Evolutionary conservation across 2,888 invertebrate species (phyloP).

Genomic region (Leucoma salicis): DNA sequence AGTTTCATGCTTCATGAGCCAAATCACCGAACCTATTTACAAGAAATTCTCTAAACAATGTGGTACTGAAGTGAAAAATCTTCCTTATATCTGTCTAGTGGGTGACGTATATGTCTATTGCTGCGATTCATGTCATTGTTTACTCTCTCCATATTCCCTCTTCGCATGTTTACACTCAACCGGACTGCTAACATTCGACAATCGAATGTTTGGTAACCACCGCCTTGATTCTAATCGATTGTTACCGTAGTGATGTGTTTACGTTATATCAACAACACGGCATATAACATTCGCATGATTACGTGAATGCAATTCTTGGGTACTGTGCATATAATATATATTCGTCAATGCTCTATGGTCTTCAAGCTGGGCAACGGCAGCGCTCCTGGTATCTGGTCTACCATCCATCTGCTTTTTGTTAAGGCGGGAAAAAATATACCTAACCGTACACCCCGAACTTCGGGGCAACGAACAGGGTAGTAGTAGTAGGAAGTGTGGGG

Average conservation of each 20-base stretch:
- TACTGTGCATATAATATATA: neutral
- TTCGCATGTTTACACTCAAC: conserved; percentile 42
- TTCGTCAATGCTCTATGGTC: too few species aligned
- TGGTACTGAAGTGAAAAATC: conserved; percentile 23
- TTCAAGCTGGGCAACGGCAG: too few species aligned
- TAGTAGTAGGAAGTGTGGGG: too few species aligned
- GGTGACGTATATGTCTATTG: conserved; percentile 10
- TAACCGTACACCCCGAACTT: too few species aligned
- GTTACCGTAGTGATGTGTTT: conserved; percentile 56
- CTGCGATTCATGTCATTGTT: conserved; percentile 28
- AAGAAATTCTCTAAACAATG: conserved; percentile 26
- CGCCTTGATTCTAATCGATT: conserved; percentile 53
- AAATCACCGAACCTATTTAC: too few species aligned
- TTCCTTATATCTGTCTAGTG: conserved; percentile 38
- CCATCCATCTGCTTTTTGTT: too few species aligned
- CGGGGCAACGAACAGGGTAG: too few species aligned
- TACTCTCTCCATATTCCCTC: conserved; percentile 5
- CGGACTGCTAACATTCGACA: conserved; percentile 44
- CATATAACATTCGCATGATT: conserved; percentile 7
- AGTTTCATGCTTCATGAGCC: too few species aligned
- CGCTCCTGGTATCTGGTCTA: too few species aligned
- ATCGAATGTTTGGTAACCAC: conserved; percentile 64
- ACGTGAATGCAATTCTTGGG: neutral
- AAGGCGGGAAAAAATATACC: too few species aligned
- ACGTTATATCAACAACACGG: conserved; percentile 36